Base-by-base conservation (phyloP, 2,888 invertebrate genomes). In the Phengaris alcon region DNA sequence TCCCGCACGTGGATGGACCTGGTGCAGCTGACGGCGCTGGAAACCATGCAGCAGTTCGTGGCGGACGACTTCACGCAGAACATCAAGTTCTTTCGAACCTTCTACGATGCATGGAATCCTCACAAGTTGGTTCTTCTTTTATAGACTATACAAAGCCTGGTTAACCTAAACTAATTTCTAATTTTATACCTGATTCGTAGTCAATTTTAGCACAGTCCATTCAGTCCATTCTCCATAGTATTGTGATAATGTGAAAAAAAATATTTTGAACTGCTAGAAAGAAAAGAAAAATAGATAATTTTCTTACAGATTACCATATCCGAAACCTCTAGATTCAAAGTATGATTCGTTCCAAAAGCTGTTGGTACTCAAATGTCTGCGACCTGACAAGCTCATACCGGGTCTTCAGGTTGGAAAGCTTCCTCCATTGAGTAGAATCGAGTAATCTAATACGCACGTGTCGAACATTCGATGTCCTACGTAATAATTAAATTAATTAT, bases 371-470 rank as follows among this genome's bases (percentile, higher is more conserved):
- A 96, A 97, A 82, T 96, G 96, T 78, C 85, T 98, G 1, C 94
- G 98, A 0, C 97, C 97, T 0, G 98, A 98, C 84, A 98, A 97
- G 85, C 95, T 98, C 48, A 96, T 95, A 22, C 95, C 95, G 79
- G 97, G 95, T n/a, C 95, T 97, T 89, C 97, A 64, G 64, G 64
- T 64, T 44, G 13, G 64, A 44, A 64, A 3, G 3, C 4, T 35
- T 22, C 5, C 12, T 35, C 8, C 6, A 64, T 6, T 64, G 12
- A 64, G 22, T 64, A 57, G 57, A 15, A 9, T 6, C 13, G 15
- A 57, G 15, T 64, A 35, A 12, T 10, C 35, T 4, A 35, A 35
- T 35, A 4, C 35, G 35, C 35, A 35, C 35, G 35, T 35, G 35
- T 35, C 35, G 35, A 3, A 35, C 35, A 35, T 35, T 35, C 1